These are phyloP conservation scores for Aricia agestis DNA, from an alignment of 1,140 invertebrate species.

Conservation along the genomic window DNA sequence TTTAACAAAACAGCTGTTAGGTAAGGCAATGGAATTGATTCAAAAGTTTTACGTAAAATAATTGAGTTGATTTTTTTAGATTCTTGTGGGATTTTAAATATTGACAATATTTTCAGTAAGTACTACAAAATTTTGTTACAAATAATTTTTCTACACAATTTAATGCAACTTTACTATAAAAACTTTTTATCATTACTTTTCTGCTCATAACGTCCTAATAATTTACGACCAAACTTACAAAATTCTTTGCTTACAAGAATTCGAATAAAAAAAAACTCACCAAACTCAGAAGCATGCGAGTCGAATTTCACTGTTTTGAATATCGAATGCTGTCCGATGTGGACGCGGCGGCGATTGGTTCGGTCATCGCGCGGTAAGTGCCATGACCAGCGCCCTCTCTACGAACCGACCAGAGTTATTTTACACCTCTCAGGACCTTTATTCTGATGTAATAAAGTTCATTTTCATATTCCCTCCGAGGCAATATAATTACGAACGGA, in stretches of 20 bases:
- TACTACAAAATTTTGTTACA: too few species aligned
- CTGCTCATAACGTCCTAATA: not conserved
- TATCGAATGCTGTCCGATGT: conserved; percentile 18
- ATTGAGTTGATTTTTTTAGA: too few species aligned
- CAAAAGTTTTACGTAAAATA: too few species aligned
- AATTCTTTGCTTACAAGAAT: not conserved
- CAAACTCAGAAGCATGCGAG: conserved; percentile 5
- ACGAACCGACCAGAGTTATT: not conserved
- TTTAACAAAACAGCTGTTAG: too few species aligned
- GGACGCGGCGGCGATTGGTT: conserved; percentile 30
- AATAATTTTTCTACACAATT: too few species aligned
- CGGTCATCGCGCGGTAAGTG: conserved; percentile 36
- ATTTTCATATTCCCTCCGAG: too few species aligned
- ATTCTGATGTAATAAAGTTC: too few species aligned
- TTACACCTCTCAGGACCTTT: too few species aligned
- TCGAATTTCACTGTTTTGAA: conserved; percentile 15
- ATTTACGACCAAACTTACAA: not conserved
- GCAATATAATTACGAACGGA: too few species aligned
- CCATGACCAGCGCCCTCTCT: conserved; percentile 24
- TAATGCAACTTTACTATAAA: not conserved
- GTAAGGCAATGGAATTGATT: too few species aligned
- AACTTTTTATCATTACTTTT: not conserved
- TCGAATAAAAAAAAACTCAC: conserved; percentile 4
- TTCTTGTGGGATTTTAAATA: too few species aligned
- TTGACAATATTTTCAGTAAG: too few species aligned